These are phyloP conservation scores for Heliothis subflexa DNA, from an alignment of 1,140 invertebrate species.

Conservation along the genomic window DNA sequence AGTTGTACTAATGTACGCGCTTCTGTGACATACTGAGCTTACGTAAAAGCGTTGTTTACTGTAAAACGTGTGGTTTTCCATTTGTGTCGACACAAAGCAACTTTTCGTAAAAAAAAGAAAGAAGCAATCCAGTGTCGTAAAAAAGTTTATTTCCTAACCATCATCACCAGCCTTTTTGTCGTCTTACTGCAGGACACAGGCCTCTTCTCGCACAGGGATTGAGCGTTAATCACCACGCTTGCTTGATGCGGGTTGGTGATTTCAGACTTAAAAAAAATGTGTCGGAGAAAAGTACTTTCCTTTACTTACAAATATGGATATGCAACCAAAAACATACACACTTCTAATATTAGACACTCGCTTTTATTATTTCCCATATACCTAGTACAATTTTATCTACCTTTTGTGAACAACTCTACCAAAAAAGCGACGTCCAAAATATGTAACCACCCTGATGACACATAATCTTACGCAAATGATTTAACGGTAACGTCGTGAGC, in stretches of 20 bases:
- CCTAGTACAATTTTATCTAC: too few species aligned
- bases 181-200: too few species aligned
- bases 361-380: too few species aligned
- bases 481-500: slow-evolving; percentile 8
- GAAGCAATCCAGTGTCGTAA: too few species aligned
- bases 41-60: slow-evolving; percentile 36
- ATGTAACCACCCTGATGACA: background rate
- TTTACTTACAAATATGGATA: background rate
- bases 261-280: too few species aligned
- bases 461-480: slow-evolving; percentile 38
- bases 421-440: background rate
- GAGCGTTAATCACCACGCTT: too few species aligned
- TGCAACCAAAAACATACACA: background rate
- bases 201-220: too few species aligned
- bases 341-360: too few species aligned
- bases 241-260: too few species aligned
- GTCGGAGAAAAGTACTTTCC: too few species aligned
- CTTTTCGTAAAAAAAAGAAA: background rate
- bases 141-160: background rate
- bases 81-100: background rate
- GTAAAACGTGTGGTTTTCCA: slow-evolving; percentile 8
- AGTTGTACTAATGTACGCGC: too few species aligned
- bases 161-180: too few species aligned
- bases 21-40: slow-evolving; percentile 36
- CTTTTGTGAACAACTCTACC: background rate